These are phyloP conservation scores for Acrobasis suavella DNA, from an alignment of 2,888 invertebrate genomes.

Conservation along the genomic window DNA sequence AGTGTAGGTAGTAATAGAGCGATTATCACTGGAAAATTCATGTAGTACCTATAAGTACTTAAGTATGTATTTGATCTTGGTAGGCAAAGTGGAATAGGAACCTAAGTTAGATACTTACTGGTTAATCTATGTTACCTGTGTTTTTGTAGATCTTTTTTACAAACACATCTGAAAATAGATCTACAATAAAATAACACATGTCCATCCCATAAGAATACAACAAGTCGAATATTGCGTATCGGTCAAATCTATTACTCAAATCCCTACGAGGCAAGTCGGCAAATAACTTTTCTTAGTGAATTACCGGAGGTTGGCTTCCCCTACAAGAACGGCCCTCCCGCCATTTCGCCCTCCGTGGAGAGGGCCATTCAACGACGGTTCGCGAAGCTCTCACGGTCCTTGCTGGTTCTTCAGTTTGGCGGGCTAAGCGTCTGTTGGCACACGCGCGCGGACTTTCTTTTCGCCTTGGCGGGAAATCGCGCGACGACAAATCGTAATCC, in stretches of 20 bases:
- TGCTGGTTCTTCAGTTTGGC: slow-evolving; percentile 72
- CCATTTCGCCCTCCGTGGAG: slow-evolving; percentile 75
- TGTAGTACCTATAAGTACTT: no score
- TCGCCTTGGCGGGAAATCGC: slow-evolving; percentile 66
- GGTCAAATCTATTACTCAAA: slow-evolving; percentile 62
- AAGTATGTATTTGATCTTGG: no score
- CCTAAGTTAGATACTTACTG: no score
- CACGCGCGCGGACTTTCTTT: slow-evolving; percentile 56
- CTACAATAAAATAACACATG: neutral
- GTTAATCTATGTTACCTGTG: no score
- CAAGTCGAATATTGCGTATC: slow-evolving; percentile 39
- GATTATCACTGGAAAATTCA: no score
- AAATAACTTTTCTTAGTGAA: slow-evolving; percentile 81
- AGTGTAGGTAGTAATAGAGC: no score
- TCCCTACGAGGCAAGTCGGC: slow-evolving; percentile 64
- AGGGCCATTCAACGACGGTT: slow-evolving; percentile 78
- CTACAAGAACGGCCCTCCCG: slow-evolving; percentile 77
- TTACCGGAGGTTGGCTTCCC: slow-evolving; percentile 79
- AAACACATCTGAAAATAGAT: no score
- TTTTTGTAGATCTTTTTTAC: no score
- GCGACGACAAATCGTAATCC: slow-evolving; percentile 45
- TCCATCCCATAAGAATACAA: slow-evolving; percentile 8
- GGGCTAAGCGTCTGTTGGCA: slow-evolving; percentile 67
- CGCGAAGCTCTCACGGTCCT: slow-evolving; percentile 76
- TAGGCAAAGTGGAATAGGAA: no score